Percentiles rank a stretch among this genome's conserved stretches.
Conservation (phyloP, 2,113 vertebrate species). For the Megaceryle maxima region DNA sequence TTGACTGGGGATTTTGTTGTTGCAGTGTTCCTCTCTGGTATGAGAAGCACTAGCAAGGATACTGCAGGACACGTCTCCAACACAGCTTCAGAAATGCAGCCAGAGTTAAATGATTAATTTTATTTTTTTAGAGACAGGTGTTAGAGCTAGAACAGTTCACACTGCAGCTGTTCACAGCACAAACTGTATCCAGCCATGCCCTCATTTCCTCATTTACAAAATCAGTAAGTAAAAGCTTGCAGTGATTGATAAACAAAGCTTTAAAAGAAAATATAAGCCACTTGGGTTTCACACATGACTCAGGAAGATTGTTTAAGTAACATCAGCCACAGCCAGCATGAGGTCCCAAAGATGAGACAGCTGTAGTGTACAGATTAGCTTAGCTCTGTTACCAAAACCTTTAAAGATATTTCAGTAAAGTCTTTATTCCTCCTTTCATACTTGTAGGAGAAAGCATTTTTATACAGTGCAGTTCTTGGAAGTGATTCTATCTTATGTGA, state of each 20-base stretch:
- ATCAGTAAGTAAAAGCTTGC: not conserved
- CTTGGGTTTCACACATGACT: not conserved
- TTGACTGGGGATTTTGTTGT: not conserved
- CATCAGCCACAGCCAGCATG: not conserved
- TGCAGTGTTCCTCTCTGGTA: not conserved
- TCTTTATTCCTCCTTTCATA: conserved; percentile 10
- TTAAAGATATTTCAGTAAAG: conserved; percentile 21
- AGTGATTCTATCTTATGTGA: not conserved
- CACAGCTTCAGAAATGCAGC: not conserved
- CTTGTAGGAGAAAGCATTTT: conserved; percentile 23
- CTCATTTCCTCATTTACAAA: not conserved
- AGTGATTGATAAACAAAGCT: not conserved
- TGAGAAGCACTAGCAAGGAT: not conserved
- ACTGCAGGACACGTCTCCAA: not conserved
- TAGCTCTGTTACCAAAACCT: not conserved
- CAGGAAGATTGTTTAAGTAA: not conserved
- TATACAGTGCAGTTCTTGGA: not conserved
- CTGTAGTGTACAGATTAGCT: not conserved
- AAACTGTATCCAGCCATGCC: not conserved
- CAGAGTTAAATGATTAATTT: not conserved
- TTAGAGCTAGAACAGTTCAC: not conserved
- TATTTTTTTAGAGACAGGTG: not conserved
- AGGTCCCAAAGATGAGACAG: not conserved
- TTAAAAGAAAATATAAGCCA: not conserved
- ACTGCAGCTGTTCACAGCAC: not conserved